phyloP scores from a whole-genome alignment of 92 coral and sea anemone genomes.

The Parazoanthus swiftii region DNA sequence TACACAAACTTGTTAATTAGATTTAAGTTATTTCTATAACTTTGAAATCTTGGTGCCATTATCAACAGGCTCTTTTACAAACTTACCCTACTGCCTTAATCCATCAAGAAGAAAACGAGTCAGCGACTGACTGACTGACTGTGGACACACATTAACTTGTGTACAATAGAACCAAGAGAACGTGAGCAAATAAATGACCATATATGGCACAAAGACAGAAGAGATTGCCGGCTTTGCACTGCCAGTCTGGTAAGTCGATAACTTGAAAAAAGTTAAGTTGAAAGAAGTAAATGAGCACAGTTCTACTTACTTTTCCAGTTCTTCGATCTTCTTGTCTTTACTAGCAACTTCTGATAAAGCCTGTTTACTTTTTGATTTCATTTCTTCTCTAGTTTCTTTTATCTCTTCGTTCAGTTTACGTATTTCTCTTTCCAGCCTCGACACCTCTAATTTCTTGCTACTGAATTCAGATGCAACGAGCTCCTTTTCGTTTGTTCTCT shows the following conservation, averaged over 20 bases:
- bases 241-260: neutral
- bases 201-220: no score
- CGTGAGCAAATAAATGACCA: no score
- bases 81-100: no score
- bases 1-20: no score
- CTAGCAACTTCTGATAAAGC: slow-evolving; percentile 54
- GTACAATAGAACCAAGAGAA: no score
- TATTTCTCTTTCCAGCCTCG: slow-evolving; percentile 83
- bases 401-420: slow-evolving; percentile 61
- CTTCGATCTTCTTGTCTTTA: slow-evolving; percentile 80
- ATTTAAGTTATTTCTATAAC: no score
- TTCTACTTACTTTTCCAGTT: slow-evolving; percentile 76
- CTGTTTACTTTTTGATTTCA: slow-evolving; percentile 54
- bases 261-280: neutral
- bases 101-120: no score
- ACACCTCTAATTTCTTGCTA: slow-evolving; percentile 71
- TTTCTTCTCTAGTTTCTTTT: slow-evolving; percentile 49
- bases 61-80: no score
- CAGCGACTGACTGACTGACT: no score
- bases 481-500: slow-evolving; percentile 61
- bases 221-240: neutral
- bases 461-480: slow-evolving; percentile 68
- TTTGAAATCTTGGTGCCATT: no score
- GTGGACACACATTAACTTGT: no score
- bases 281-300: neutral